These are phyloP conservation scores for Neolamprologus caudopunctatus DNA, from an alignment of 2,113 vertebrate species.

Conservation along the genomic window DNA sequence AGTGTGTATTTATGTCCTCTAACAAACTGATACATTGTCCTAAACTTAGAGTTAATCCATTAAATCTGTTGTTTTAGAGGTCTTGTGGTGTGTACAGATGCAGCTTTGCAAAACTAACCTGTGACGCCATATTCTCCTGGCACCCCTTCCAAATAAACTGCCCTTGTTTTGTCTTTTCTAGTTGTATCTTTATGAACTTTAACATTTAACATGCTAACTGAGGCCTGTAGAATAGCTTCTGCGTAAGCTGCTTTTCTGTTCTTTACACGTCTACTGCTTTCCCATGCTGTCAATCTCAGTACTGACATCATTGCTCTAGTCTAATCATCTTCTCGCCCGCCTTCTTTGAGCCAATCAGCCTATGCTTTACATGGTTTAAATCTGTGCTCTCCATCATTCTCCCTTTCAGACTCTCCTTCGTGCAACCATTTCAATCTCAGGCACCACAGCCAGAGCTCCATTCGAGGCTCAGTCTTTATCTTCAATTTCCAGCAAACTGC, in stretches of 20 bases:
- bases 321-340: background rate
- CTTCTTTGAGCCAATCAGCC: background rate
- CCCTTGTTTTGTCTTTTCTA: background rate
- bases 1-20: background rate
- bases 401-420: background rate
- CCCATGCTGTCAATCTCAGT: background rate
- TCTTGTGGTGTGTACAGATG: background rate
- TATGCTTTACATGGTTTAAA: background rate
- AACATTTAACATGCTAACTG: background rate
- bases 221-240: background rate
- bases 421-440: background rate
- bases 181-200: background rate
- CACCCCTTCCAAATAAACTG: background rate
- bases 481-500: background rate
- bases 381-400: background rate
- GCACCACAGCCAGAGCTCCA: background rate
- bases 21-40: background rate
- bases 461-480: background rate
- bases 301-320: background rate
- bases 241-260: background rate
- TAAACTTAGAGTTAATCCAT: background rate
- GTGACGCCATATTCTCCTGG: background rate
- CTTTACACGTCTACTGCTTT: background rate
- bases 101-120: background rate
- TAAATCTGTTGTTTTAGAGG: background rate